Base-by-base conservation (phyloP, 2,113 vertebrate species). In the Heterochromis multidens region DNA sequence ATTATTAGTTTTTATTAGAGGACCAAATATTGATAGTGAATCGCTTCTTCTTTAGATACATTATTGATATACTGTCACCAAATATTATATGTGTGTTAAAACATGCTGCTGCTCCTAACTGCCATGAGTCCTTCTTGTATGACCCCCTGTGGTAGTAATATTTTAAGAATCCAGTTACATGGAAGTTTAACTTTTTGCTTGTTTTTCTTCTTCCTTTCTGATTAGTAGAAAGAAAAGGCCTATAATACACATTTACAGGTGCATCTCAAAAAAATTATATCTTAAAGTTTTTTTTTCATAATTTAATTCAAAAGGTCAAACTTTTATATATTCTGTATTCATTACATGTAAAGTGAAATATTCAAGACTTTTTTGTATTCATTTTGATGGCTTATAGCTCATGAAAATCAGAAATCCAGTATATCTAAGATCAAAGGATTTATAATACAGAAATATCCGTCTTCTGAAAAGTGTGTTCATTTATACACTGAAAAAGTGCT, bases 351-450 rank as follows among this genome's bases (percentile, higher is more conserved):
- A 67, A 25, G n/a, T 16, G 62, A 67, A 25, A 67, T 67, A 43
- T 43, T 40, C 12, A 10, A 67, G 7, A 16, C 13, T 16, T 67
- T 65, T 67, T 17, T 10, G 23, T 65, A 23, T 40, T 40, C 0
- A 40, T 40, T 25, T 23, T 16, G 0, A 65, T 25, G 35, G 62
- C 62, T 65, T 65, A 40, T 40, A 25, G 23, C 23, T 65, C n/a
- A 25, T 1, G 0, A n/a, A n/a, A n/a, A n/a, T n/a, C n/a, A n/a
- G 35, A 65, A 65, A 65, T 40, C 62, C 12, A 65, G 6, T 3
- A 40, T 65, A 40, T 65, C 62, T 40, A 65, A 65, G 40, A 25
- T 25, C 35, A 65, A 65, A 65, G 2, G 35, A 16, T 33, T 62
- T 33, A 33, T 16, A 33, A 9, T 27, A 12, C 2, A 2, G 17